Percentiles rank a stretch among this genome's conserved stretches.
Conservation (phyloP, 2,113 vertebrate species). For the Hiodon tergisus region DNA sequence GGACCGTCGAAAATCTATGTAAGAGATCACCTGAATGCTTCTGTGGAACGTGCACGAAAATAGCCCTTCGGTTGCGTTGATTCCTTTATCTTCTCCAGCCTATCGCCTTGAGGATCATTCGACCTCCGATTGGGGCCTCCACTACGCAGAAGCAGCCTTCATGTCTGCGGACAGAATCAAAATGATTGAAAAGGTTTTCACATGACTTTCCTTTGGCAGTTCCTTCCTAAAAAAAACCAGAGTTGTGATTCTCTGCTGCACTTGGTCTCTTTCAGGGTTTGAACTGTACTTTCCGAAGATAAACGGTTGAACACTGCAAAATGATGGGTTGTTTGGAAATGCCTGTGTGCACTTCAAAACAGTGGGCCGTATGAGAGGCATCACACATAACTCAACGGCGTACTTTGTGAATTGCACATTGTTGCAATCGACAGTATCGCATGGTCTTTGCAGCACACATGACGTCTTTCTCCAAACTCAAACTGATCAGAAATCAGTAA, state of each 20-base stretch:
- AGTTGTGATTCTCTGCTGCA: not conserved
- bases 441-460: no score
- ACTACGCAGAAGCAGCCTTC: not conserved
- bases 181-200: not conserved
- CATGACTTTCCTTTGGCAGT: not conserved
- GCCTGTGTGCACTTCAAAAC: no score
- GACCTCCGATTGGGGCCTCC: constrained; percentile 18
- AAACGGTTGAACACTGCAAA: not conserved
- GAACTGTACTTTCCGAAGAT: not conserved
- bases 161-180: not conserved
- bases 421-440: no score
- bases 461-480: no score
- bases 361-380: no score
- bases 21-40: constrained; percentile 55
- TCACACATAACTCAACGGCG: no score
- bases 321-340: no score
- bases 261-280: not conserved
- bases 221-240: not conserved
- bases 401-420: no score
- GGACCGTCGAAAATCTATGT: constrained; percentile 55
- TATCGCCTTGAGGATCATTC: constrained; percentile 33
- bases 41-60: constrained; percentile 57
- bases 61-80: constrained; percentile 57
- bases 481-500: no score
- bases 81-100: constrained; percentile 39